These are phyloP conservation scores for Dromius quadrimaculatus DNA, from an alignment of 2,888 invertebrate genomes.

Conservation along the genomic window DNA sequence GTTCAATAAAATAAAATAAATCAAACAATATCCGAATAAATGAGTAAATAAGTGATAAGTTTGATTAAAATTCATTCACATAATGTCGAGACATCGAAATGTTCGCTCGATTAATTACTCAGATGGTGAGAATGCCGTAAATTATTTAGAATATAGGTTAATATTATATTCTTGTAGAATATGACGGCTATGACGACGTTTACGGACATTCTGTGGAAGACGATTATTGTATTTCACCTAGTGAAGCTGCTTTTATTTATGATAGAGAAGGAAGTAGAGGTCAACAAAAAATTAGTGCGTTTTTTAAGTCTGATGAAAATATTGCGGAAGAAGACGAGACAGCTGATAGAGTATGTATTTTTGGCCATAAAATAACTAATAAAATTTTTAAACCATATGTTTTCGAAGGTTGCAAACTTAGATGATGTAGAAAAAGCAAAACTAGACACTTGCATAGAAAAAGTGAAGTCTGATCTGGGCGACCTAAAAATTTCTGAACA, in stretches of 20 bases:
- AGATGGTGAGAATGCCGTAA: slow-evolving; percentile 71
- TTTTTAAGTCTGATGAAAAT: slow-evolving; percentile 75
- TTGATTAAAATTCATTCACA: slow-evolving; percentile 53
- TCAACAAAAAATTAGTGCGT: slow-evolving; percentile 80
- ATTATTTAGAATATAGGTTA: slow-evolving; percentile 34
- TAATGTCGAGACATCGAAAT: slow-evolving; percentile 90
- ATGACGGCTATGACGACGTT: slow-evolving; percentile 89
- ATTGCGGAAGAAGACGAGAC: slow-evolving; percentile 78
- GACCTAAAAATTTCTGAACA: slow-evolving; percentile 78
- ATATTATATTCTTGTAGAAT: slow-evolving; percentile 72
- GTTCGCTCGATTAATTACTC: slow-evolving; percentile 86
- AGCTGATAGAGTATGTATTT: slow-evolving; percentile 3
- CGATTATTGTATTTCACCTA: slow-evolving; percentile 90
- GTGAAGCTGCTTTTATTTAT: slow-evolving; percentile 86
- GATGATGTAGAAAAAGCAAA: slow-evolving; percentile 79
- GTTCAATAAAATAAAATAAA: background rate
- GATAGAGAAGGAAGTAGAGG: slow-evolving; percentile 77
- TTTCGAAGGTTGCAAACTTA: slow-evolving; percentile 65
- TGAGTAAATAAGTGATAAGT: background rate
- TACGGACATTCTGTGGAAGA: slow-evolving; percentile 96
- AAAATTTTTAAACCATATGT: background rate
- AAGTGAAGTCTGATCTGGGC: slow-evolving; percentile 83
- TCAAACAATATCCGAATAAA: background rate
- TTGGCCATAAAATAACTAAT: background rate
- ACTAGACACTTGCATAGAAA: slow-evolving; percentile 86